Evolutionary conservation across 2,113 vertebrate genomes (phyloP).

Genomic region (Cervus canadensis): DNA sequence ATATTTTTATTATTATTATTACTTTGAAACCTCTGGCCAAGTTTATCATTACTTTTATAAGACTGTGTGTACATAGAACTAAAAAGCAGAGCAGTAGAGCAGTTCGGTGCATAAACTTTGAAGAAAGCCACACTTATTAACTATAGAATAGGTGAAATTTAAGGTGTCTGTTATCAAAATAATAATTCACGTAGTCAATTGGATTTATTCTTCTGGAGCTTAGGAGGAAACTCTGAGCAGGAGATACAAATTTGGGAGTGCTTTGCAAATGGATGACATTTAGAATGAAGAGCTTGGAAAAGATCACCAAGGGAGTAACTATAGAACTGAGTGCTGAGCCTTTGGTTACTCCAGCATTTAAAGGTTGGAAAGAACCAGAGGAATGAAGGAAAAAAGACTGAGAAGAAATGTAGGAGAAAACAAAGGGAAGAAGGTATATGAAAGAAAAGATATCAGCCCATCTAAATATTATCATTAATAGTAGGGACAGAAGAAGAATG

Average conservation of each 20-base stretch:
- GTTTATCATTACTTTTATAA: not conserved
- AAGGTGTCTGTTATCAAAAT: not conserved
- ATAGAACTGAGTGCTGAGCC: not conserved
- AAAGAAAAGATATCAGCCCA: not conserved
- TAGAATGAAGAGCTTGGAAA: not conserved
- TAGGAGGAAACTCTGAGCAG: not conserved
- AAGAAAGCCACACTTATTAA: not conserved
- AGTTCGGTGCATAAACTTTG: not conserved
- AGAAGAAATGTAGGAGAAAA: not conserved
- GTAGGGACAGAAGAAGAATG: not conserved
- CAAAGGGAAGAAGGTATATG: not conserved
- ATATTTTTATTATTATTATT: not conserved
- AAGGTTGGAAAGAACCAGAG: not conserved
- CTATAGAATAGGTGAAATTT: not conserved
- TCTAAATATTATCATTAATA: not conserved
- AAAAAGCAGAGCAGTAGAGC: not conserved
- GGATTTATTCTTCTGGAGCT: not conserved
- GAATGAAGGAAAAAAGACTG: not conserved
- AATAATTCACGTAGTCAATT: not conserved
- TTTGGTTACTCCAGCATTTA: not conserved
- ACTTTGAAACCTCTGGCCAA: not conserved
- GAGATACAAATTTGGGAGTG: not conserved
- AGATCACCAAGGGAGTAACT: not conserved
- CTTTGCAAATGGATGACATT: not conserved
- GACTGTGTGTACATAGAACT: not conserved